Evolutionary conservation across 2,113 vertebrate genomes (phyloP).

Genomic region (Chitala chitala): DNA sequence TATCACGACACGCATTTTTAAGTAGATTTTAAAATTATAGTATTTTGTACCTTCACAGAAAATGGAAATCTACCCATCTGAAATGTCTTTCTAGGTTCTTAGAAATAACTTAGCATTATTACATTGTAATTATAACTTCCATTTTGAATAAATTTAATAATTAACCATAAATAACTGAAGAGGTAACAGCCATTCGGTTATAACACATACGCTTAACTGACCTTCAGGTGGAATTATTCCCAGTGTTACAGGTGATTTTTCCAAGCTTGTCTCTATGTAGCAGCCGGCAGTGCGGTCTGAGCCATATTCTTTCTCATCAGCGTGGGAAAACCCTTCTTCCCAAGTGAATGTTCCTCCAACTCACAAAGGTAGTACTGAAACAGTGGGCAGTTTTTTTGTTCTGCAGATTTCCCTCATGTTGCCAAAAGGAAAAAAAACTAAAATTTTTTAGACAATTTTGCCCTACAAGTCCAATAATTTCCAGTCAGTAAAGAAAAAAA

Average conservation of each 20-base stretch:
- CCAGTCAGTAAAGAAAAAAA: too few species aligned
- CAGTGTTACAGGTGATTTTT: slow-evolving; percentile 29
- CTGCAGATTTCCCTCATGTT: not conserved
- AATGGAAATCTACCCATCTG: not conserved
- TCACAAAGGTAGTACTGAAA: slow-evolving; percentile 71
- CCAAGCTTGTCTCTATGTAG: too few species aligned
- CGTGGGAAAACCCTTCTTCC: slow-evolving; percentile 60
- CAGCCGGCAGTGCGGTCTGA: too few species aligned
- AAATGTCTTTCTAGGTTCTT: not conserved
- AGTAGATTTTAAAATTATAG: not conserved
- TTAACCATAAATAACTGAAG: not conserved
- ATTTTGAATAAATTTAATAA: not conserved
- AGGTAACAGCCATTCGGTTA: slow-evolving; percentile 33
- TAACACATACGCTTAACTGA: slow-evolving; percentile 32
- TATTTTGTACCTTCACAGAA: not conserved
- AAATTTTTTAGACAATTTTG: not conserved
- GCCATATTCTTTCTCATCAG: too few species aligned
- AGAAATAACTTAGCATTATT: not conserved
- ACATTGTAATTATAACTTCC: not conserved
- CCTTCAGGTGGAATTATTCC: slow-evolving; percentile 56
- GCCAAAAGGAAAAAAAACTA: not conserved
- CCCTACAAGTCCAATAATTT: too few species aligned
- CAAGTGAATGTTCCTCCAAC: slow-evolving; percentile 76
- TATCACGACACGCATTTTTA: not conserved
- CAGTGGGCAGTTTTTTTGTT: slow-evolving; percentile 54